Percentiles rank a stretch among this genome's conserved stretches.
phyloP scores from a whole-genome alignment of 2,888 invertebrate species.

The Xestobium rufovillosum region DNA sequence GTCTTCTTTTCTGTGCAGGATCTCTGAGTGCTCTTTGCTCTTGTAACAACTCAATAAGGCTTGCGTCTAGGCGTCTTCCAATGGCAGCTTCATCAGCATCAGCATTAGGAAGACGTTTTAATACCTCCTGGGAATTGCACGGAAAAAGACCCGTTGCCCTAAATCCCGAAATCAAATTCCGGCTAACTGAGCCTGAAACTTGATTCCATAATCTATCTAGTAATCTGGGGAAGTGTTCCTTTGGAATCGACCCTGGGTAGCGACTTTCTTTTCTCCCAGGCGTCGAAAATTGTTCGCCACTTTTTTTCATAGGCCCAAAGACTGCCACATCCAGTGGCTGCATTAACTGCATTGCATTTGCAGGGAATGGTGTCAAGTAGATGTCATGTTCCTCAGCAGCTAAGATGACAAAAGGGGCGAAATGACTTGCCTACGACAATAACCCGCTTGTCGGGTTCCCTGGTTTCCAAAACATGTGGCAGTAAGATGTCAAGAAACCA shows the following conservation, averaged over 20 bases:
- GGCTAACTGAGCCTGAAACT: not conserved
- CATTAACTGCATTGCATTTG: conserved; percentile 1
- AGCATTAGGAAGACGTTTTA: conserved; percentile 1
- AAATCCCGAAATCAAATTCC: conserved; percentile 1
- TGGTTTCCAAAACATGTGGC: conserved; percentile 18
- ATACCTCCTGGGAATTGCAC: not conserved
- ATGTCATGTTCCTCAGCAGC: conserved; percentile 18
- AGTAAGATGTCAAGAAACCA: conserved; percentile 23
- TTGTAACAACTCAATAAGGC: conserved; percentile 2
- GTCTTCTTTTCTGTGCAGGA: not conserved
- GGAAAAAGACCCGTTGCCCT: not conserved
- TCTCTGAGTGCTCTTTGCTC: not conserved
- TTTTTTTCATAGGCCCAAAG: not conserved
- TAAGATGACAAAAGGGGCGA: conserved; percentile 20
- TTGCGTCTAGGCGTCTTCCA: conserved; percentile 2
- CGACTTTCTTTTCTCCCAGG: not conserved
- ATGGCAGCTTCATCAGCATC: conserved; percentile 3
- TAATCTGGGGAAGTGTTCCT: conserved; percentile 2
- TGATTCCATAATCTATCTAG: not conserved
- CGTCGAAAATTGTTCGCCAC: conserved; percentile 1
- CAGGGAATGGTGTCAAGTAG: conserved; percentile 7
- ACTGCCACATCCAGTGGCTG: conserved; percentile 2
- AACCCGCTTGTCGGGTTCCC: conserved; percentile 12
- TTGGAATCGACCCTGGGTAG: too few relatives aligned
- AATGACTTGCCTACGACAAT: conserved; percentile 28